A percentile compares a stretch with the other conserved stretches of the same genome.
Evolutionary conservation across 2,113 vertebrate genomes (phyloP).

Genomic region (Daphoenositta chrysoptera): DNA sequence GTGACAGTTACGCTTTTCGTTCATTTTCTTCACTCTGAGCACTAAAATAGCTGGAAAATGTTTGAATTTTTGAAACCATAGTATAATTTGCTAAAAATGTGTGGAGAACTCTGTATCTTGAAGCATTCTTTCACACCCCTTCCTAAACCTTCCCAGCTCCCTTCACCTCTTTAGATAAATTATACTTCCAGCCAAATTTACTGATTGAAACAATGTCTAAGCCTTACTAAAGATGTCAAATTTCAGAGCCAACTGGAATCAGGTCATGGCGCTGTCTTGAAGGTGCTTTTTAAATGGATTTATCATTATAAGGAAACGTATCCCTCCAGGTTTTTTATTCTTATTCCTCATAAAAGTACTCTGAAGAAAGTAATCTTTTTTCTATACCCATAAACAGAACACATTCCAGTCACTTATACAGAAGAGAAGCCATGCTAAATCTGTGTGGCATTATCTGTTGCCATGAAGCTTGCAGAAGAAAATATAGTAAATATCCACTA

Average conservation of each 20-base stretch:
- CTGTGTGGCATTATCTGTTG: not conserved
- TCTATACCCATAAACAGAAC: not conserved
- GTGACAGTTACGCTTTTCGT: not conserved
- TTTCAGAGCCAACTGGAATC: not conserved
- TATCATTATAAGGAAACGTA: not conserved
- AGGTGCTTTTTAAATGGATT: not conserved
- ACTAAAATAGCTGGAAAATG: slow-evolving; percentile 4
- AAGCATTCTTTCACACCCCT: not conserved
- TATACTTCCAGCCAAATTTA: not conserved
- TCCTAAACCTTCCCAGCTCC: not conserved
- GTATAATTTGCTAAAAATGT: slow-evolving; percentile 9
- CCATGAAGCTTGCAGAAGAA: not conserved
- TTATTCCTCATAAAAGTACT: not conserved
- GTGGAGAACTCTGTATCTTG: not conserved
- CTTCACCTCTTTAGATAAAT: not conserved
- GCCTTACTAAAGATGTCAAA: not conserved
- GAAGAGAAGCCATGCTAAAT: not conserved
- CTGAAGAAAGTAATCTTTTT: not conserved
- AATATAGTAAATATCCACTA: not conserved
- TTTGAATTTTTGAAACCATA: not conserved
- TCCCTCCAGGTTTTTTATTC: not conserved
- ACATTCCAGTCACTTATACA: not conserved
- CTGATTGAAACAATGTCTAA: not conserved
- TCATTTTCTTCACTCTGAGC: slow-evolving; percentile 20
- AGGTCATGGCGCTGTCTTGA: not conserved